Base-by-base conservation (phyloP, 2,888 invertebrate genomes). In the Aphodius sticticus region DNA sequence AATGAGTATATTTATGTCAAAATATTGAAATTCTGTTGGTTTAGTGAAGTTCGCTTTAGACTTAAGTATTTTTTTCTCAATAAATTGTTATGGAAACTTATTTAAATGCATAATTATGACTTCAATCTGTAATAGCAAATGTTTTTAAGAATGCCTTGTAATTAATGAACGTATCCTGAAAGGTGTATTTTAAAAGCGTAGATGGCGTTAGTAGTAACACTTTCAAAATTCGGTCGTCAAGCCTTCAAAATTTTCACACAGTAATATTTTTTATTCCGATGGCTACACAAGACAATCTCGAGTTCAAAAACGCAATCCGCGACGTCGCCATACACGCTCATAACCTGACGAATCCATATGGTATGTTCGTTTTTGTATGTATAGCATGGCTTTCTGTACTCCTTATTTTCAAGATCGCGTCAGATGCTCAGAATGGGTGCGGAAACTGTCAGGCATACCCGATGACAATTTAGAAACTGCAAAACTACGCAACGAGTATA, bases 341-440 rank as follows among this genome's bases (percentile, higher is more conserved):
- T 76, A 85, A 84, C 78, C 82, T 89, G 76, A 83, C 86, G n/a
- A 87, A 86, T 82, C 87, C 89, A 5, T 89, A 88, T 81, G 89
- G 89, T 89, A 86, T 82, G 77, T 77, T 69, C n/a, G 53, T n/a
- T 77, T 12, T 76, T 70, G 70, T 12, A 38, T 77, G 69, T 38
- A 69, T 71, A 69, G 36, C 16, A 69, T 74, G 6, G 16, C 36
- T 9, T 37, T 71, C 76, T 79, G 16, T n/a, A 76, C 36, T 16
- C 38, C 37, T 71, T 70, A 69, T 38, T 75, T 83, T 83, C 37
- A 78, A 90, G 92, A 92, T 85, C 88, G 92, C 71, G 91, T 92
- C 6, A 87, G 91, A 81, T 90, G 90, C 81, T 88, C 90, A 26
- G 91, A 92, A 86, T 92, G 92, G 92, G 86, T 89, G 2, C 86